Conservation (phyloP, 2,797 vertebrate species). For the Tenualosa thibaudeaui region DNA sequence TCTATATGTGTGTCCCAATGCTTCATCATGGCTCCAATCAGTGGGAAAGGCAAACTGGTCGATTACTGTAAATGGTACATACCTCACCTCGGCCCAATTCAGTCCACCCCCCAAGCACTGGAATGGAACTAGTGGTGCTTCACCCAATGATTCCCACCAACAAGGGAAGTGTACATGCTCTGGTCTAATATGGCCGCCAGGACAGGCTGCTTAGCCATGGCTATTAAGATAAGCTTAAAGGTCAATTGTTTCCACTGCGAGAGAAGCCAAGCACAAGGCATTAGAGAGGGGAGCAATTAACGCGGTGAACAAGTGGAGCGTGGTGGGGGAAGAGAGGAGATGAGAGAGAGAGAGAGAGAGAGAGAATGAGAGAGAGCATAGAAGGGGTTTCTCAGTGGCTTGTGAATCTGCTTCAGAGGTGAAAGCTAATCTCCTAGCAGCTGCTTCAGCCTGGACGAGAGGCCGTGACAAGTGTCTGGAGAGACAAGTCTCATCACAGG, state of each 20-base stretch:
- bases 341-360: background rate
- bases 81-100: background rate
- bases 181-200: background rate
- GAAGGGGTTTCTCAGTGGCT: background rate
- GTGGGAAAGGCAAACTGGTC: background rate
- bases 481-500: background rate
- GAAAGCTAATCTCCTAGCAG: background rate
- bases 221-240: conserved; percentile 22
- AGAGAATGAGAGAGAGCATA: background rate
- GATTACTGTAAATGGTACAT: background rate
- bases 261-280: background rate
- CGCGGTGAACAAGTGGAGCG: background rate
- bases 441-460: conserved; percentile 3
- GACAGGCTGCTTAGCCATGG: background rate
- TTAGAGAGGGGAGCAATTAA: conserved; percentile 1
- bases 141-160: background rate
- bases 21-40: background rate
- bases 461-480: background rate
- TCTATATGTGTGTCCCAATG: background rate
- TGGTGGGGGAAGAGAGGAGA: background rate
- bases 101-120: background rate
- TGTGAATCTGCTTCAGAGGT: background rate
- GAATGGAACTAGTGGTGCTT: background rate
- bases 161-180: background rate
- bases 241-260: background rate